phyloP scores from a whole-genome alignment of 2,888 invertebrate genomes.

The Periphyllus acericola region DNA sequence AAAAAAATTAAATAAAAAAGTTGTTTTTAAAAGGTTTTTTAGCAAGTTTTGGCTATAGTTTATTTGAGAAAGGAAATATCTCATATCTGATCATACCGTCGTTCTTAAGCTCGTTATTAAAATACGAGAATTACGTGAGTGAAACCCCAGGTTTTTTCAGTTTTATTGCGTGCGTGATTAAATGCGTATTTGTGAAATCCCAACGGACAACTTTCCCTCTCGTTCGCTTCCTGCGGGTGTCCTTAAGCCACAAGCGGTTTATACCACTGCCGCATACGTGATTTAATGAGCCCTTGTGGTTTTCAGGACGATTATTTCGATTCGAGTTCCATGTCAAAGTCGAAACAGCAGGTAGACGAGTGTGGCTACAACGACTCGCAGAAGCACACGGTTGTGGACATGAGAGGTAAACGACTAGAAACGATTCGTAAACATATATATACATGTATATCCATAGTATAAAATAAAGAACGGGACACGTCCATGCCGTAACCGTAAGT shows the following conservation, averaged over 20 bases:
- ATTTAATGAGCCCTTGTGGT: neutral
- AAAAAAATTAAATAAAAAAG: no score
- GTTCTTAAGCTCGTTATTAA: no score
- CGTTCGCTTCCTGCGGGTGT: neutral
- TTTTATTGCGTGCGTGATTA: neutral
- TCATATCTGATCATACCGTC: no score
- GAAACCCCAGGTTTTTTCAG: neutral
- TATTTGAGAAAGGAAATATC: no score
- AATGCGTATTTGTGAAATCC: neutral
- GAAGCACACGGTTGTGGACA: constrained; percentile 90
- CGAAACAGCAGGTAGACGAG: constrained; percentile 55
- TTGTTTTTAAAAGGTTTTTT: no score
- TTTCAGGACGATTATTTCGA: constrained; percentile 58
- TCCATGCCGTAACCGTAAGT: neutral
- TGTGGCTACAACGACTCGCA: constrained; percentile 70
- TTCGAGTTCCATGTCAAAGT: constrained; percentile 46
- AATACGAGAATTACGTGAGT: no score
- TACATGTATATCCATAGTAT: no score
- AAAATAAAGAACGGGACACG: neutral
- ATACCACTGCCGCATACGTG: neutral
- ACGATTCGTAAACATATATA: neutral
- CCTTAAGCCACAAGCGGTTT: neutral
- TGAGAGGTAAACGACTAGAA: constrained; percentile 78
- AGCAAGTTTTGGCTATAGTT: no score
- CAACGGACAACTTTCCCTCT: neutral